Conservation (phyloP, 2,113 vertebrate genomes). For the Ictidomys tridecemlineatus region DNA sequence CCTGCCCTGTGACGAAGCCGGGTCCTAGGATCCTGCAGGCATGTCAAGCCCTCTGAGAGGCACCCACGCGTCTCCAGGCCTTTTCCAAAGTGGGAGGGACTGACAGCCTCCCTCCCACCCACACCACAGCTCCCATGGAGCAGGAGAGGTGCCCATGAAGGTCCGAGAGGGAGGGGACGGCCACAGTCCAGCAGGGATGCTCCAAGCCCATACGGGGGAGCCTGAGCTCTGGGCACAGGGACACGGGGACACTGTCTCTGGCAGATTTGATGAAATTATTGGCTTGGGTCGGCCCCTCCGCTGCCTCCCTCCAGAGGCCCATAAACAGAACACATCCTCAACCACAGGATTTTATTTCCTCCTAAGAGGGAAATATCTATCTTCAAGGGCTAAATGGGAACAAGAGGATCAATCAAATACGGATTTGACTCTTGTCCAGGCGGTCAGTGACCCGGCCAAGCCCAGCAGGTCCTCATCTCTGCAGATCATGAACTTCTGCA, state of each 20-base stretch:
- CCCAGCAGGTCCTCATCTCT: not conserved
- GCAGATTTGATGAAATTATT: not conserved
- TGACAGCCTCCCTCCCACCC: not conserved
- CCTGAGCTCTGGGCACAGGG: fast-evolving
- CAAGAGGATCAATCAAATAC: not conserved
- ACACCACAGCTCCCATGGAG: fast-evolving
- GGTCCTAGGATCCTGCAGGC: not conserved
- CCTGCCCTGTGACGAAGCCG: fast-evolving
- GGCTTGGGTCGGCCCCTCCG: fast-evolving
- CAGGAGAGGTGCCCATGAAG: fast-evolving
- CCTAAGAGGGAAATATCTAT: not conserved
- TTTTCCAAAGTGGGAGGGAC: not conserved
- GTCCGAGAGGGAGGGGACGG: fast-evolving
- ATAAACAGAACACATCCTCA: not conserved
- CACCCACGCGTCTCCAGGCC: fast-evolving
- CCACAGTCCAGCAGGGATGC: fast-evolving
- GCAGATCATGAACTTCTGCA: not conserved
- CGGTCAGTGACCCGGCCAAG: not conserved
- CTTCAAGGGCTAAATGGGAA: not conserved
- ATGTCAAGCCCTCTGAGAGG: not conserved
- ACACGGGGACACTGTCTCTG: fast-evolving
- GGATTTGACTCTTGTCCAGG: not conserved
- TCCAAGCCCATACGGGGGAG: fast-evolving
- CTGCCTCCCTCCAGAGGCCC: too few species aligned
- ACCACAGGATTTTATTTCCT: not conserved